Evolutionary conservation across 2,797 vertebrate genomes (phyloP).

Genomic region (Triplophysa bombifrons): DNA sequence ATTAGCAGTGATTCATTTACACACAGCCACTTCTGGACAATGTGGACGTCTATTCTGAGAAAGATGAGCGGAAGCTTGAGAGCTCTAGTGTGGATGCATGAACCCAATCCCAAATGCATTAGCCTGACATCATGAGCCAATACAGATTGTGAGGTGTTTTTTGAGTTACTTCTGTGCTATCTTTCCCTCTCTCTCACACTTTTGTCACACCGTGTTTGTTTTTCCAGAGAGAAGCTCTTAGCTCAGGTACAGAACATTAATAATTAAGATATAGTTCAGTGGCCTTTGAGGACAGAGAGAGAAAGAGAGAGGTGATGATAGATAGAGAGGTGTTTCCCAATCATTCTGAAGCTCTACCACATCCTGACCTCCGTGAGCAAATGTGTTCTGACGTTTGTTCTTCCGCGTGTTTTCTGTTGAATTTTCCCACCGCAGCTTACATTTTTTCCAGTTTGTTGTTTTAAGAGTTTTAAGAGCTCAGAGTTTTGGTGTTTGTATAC

Average conservation of each 20-base stretch:
- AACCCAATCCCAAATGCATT: conserved; percentile 15
- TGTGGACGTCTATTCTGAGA: not conserved
- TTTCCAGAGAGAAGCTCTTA: conserved; percentile 45
- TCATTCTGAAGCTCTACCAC: not conserved
- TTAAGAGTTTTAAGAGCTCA: not conserved
- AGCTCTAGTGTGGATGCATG: conserved; percentile 13
- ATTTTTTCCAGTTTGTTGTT: not conserved
- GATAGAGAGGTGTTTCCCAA: not conserved
- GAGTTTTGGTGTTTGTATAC: not conserved
- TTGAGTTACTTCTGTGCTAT: not conserved
- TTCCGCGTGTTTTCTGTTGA: not conserved
- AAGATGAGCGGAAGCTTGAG: not conserved
- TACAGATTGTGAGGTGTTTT: conserved; percentile 18
- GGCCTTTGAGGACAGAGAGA: conserved; percentile 1
- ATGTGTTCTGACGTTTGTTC: not conserved
- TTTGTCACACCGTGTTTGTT: conserved; percentile 55
- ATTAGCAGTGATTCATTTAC: conserved; percentile 29
- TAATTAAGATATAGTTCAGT: conserved; percentile 42
- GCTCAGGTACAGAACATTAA: conserved; percentile 52
- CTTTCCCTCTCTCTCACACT: not conserved
- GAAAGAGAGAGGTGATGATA: not conserved
- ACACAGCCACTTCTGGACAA: not conserved
- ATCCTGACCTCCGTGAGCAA: not conserved
- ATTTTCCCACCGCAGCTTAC: not conserved
- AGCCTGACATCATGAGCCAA: conserved; percentile 11